Evolutionary conservation across 2,113 vertebrate genomes (phyloP), one percentile per base, ranked within the genome.

Genomic region (Hippolais icterina): DNA sequence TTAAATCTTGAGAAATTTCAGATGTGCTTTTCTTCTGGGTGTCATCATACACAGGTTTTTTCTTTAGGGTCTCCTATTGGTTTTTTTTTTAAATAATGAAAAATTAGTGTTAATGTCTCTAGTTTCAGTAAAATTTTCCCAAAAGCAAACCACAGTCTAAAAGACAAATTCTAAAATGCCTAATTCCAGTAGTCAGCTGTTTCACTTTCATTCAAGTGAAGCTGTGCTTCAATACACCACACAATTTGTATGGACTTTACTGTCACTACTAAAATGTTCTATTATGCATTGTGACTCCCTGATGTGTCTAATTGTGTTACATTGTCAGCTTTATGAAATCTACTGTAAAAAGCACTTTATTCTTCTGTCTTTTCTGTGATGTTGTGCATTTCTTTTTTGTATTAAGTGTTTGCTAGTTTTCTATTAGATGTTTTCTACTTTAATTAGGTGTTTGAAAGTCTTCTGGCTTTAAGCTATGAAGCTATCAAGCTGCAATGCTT

Each of bases 261-360:
- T 95, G 90, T 93, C 95, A 96, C 93, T 87, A 47, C 77, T 83
- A 87, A 96, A 82, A 68, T 54, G 14, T 89, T 96, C 95, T 61
- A 64, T 96, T 96, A 90, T 70, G 78, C 89, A 78, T 5, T 95
- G 87, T 93, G 93, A 61, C 93, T 97, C 96, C 97, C 96, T 96
- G 95, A 95, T 96, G 96, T 42, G 95, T 74, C 96, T 97, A 96
- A 94, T 96, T 96, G 96, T 96, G 80, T 95, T 97, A 96, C 59
- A 60, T 66, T 97, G 95, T 96, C 94, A 97, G 63, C 93, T 93
- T 92, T 96, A 97, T 97, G 90, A 98, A 96, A 96, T 92, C 93
- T 96, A 80, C 87, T 97, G 83, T 87, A 96, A 93, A 97, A 95
- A 94, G 39, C 28, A 87, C 37, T 97, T 97, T 96, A 94, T 96